Base-by-base conservation (phyloP, 2,888 invertebrate genomes). In the Phrixothrix hirtus region DNA sequence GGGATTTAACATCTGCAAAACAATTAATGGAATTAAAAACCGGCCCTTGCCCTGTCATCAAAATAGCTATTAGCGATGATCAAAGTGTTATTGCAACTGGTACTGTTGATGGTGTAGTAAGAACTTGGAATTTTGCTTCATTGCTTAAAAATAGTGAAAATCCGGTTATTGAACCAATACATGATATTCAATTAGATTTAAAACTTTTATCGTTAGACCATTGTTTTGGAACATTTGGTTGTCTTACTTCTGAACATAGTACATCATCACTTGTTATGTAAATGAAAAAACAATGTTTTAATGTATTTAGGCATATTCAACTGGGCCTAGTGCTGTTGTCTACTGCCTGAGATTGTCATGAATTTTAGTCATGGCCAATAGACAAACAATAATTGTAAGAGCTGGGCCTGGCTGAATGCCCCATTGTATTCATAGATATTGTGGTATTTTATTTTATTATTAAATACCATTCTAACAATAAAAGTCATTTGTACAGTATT, bases 1-100 rank as follows among this genome's bases (percentile, higher is more conserved):
- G 89, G 89, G 88, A 89, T 69, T 70, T 90, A 57, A 79, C 83
- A 2, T 80, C 82, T 13, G 84, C 87, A 5, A 81, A 81, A 36
- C 78, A 84, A 51, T 69, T 86, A 9, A 80, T 82, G 55, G 87
- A 88, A 68, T 78, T 87, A 50, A 77, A 80, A 57, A 85, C 85
- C 0, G 86, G 86, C 65, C 80, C 82, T 30, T 83, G 83, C 25
- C 81, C 81, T 38, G 78, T 88, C 9, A 81, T 81, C 1, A 77
- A 82, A 11, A 72, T 88, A 6, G 78, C 81, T 48, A 88, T 88
- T 83, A 84, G 79, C 63, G 67, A 69, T 21, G 78, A 80, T 61
- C 81, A 83, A 54, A 77, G 78, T 27, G 72, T 81, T 55, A 72
- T 92, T 51, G 86, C 87, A 51, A 87, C 88, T 1, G 85, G 84